Base-by-base conservation (phyloP, 2,888 invertebrate genomes). In the Rutpela maculata region DNA sequence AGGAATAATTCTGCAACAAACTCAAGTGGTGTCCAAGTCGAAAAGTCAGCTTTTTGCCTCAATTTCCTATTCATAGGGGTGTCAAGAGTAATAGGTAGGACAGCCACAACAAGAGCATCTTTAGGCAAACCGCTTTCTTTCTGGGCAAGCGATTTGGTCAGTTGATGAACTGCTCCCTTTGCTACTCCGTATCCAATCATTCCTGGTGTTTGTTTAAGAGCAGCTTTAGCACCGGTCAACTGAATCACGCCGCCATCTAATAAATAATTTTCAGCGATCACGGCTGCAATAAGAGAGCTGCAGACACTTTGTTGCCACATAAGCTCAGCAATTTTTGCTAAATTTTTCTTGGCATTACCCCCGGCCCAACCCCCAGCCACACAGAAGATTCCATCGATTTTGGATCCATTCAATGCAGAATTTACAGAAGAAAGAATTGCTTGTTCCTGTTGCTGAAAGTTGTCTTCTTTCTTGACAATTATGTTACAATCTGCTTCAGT, bases 291-390 rank as follows among this genome's bases (percentile, higher is more conserved):
- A n/a, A 92, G 89, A 0, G 99, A 98, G 83, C 97, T 97, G 97
- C 99, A 99, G 4, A 99, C 97, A 87, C 98, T 98, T 90, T 99
- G 99, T 80, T 96, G 95, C 96, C 98, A 98, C 98, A 99, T 99
- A 65, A 97, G 89, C 86, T 99, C 98, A 6, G 96, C 92, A 88
- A 96, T 98, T 89, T 97, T 97, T 65, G 97, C 92, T 81, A 99
- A 94, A 87, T 98, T 98, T 91, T 96, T 95, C 73, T 93, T 92
- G 12, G 97, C 96, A 92, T 97, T 98, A 31, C 99, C 99, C 68
- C 99, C 97, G 60, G 98, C 98, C 99, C 99, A 99, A 69, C 99
- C 99, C 65, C 99, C 99, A 79, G 99, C 99, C 18, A 99, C 99
- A 90, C 99, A 99, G 85, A 99, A 95, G 63, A 99, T 94, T 38